These are phyloP conservation scores for Osmerus mordax DNA, from an alignment of 2,113 vertebrate species.

Conservation along the genomic window DNA sequence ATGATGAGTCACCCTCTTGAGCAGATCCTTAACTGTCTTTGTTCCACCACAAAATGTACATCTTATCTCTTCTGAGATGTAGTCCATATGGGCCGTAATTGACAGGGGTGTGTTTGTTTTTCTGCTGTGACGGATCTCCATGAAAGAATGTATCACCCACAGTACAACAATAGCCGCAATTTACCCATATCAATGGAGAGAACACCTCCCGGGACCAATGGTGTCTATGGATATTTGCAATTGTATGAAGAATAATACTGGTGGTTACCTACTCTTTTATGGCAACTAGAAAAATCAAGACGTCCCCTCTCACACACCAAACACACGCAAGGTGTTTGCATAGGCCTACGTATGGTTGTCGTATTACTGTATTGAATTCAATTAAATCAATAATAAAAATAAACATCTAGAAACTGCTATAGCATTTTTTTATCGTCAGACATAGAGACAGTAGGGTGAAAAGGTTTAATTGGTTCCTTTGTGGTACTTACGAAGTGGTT, in stretches of 20 bases:
- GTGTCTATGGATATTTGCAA: constrained; percentile 13
- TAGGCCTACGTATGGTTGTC: too few species aligned
- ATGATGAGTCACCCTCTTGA: background rate
- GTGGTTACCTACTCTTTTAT: background rate
- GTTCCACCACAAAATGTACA: constrained; percentile 8
- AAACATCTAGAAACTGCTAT: constrained; percentile 20
- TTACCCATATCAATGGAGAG: background rate
- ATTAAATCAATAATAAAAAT: too few species aligned
- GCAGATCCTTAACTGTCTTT: constrained; percentile 1
- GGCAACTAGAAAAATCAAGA: background rate
- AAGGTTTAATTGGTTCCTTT: constrained; percentile 38
- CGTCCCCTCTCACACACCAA: constrained; percentile 21
- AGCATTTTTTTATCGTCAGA: too few species aligned
- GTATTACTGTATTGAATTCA: too few species aligned
- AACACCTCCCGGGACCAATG: constrained; percentile 10
- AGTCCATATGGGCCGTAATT: background rate
- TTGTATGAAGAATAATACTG: background rate
- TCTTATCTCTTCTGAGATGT: constrained; percentile 8
- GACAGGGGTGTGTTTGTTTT: background rate
- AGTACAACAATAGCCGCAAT: constrained; percentile 12
- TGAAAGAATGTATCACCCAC: constrained; percentile 10
- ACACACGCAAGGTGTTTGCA: constrained; percentile 14
- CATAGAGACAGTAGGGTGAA: too few species aligned
- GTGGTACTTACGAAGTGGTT: background rate
- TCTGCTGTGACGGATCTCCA: constrained; percentile 6